Percentiles rank a stretch among this genome's conserved stretches.
Conservation (phyloP, 2,888 invertebrate species). For the Drosophila longiperda region DNA sequence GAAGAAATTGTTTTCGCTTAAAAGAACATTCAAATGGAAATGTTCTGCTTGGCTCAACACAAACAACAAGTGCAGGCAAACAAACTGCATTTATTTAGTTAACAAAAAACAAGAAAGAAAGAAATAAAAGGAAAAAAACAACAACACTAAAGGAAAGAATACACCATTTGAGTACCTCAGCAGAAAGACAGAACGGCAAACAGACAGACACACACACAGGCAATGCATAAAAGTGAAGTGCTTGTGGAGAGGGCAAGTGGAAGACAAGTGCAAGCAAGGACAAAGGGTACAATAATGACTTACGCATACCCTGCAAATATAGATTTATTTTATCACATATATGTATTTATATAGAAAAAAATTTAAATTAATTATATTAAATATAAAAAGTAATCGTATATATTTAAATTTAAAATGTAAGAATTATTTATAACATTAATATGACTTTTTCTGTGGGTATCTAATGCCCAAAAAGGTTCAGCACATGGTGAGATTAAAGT, state of each 20-base stretch:
- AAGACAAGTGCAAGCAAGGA: conserved; percentile 39
- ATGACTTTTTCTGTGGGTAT: neutral
- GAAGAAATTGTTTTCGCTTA: conserved; percentile 82
- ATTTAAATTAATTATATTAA: too few relatives aligned
- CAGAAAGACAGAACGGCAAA: conserved; percentile 35
- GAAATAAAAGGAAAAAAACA: conserved; percentile 28
- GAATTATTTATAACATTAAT: neutral
- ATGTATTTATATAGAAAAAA: neutral
- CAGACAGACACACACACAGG: conserved; percentile 54
- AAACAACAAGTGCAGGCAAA: conserved; percentile 78
- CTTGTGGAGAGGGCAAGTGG: conserved; percentile 36
- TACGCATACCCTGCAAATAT: conserved; percentile 22
- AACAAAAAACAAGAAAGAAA: conserved; percentile 49
- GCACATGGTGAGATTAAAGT: too few relatives aligned
- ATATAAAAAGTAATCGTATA: neutral
- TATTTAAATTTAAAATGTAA: neutral
- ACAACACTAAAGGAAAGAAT: conserved; percentile 52
- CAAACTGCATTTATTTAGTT: conserved; percentile 78
- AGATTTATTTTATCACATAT: neutral
- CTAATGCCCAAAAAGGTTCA: neutral
- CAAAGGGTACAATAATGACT: neutral
- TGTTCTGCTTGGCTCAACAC: conserved; percentile 81
- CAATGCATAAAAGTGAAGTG: conserved; percentile 81
- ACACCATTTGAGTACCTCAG: conserved; percentile 74
- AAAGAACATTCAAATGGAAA: conserved; percentile 82